Evolutionary conservation across 1,140 invertebrate species (phyloP), one percentile per base, ranked within the genome.

Genomic region (Sitophilus oryzae): DNA sequence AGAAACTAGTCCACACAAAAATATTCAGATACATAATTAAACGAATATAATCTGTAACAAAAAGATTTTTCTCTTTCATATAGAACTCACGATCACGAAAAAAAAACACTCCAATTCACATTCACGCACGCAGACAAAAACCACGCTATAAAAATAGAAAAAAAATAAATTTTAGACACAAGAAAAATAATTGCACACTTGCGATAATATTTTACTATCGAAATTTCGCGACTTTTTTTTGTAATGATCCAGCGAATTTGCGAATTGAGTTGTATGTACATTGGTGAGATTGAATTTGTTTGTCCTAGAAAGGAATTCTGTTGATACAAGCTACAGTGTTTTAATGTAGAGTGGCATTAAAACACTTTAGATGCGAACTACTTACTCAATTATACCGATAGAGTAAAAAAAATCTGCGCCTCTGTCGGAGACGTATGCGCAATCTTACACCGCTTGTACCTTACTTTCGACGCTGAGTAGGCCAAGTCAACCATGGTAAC

Each of bases 201-300:
- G 65, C 65, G 63, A 65, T 67, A 67, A 67, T 67, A 67, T 67
- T 67, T 65, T 65, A 67, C 65, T 20, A 6, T 30, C n/a, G n/a
- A n/a, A n/a, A n/a, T n/a, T n/a, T n/a, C n/a, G n/a, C n/a, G n/a
- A n/a, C n/a, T n/a, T n/a, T n/a, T n/a, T n/a, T n/a, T n/a, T n/a
- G n/a, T n/a, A 38, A 4, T 38, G 25, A 34, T n/a, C n/a, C n/a
- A n/a, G n/a, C n/a, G n/a, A n/a, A n/a, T n/a, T n/a, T n/a, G n/a
- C n/a, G n/a, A n/a, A n/a, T n/a, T n/a, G n/a, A n/a, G n/a, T n/a
- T n/a, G n/a, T 30, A 6, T 30, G 11, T 30, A 30, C 25, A 30
- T 30, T 6, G 5, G 25, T 30, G 25, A 30, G 11, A 11, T 30
- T 30, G 25, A 30, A 30, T 30, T 30, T 30, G 25, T 30, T 30